Evolutionary conservation across 2,888 invertebrate species (phyloP), one percentile per base, ranked within the genome.

Genomic region (Trichopoda pennipes): DNA sequence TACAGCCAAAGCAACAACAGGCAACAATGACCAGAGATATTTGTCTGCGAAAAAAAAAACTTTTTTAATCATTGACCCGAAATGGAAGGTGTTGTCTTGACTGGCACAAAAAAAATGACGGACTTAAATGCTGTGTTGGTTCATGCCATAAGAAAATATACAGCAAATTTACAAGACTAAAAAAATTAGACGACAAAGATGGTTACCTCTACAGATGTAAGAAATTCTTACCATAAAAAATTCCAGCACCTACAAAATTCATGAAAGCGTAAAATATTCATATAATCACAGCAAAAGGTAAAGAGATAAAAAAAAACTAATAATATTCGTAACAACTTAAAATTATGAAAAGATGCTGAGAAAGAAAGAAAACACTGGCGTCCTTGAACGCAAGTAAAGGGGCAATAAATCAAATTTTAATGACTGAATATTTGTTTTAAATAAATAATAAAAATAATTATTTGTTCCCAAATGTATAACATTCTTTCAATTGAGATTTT

Each of bases 191-290:
- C 35, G 58, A 19, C 16, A 32, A 51, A 58, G 7, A 53, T 38
- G 38, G 12, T 38, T 10, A 2, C 12, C 1, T 12, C 38, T 38
- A 16, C 14, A 35, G 35, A 16, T 51, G 8, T 32, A 64, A 42
- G 32, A 44, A 68, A 72, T 68, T 58, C 53, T 51, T 53, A 21
- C 12, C 2, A 42, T 35, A 49, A 17, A 61, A 44, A 44, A 32
- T 2, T 21, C 35, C 23, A 78, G 35, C 63, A 72, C 51, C 70
- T 53, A 60, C 51, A 63, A 64, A 70, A 80, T 73, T 84, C 80
- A 84, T 74, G 74, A 84, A 83, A 68, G 79, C 80, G 82, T 81
- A 79, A 85, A 82, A 82, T 82, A 77, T 84, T 80, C 55, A 44
- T 70, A 69, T 80, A 84, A 81, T 81, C 79, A 72, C 80, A 56